Percentiles rank a stretch among this genome's conserved stretches.
Evolutionary conservation across 2,888 invertebrate species (phyloP).

Genomic region (Clitarchus hookeri): DNA sequence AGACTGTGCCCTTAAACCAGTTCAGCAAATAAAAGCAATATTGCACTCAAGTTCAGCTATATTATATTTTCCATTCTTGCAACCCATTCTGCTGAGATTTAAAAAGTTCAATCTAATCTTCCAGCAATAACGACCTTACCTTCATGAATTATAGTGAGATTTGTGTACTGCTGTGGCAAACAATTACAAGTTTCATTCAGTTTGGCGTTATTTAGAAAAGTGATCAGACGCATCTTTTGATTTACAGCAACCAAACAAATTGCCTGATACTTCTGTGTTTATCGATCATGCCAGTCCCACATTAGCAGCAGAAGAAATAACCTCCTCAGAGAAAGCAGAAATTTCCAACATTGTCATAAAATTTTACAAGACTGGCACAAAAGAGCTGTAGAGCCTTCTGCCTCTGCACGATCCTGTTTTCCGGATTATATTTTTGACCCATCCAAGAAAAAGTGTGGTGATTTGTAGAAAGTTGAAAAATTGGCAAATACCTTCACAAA

Average conservation of each 20-base stretch:
- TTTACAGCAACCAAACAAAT: neutral
- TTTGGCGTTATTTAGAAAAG: conserved; percentile 22
- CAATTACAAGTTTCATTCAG: conserved; percentile 20
- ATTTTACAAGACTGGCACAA: conserved; percentile 19
- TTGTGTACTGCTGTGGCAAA: conserved; percentile 21
- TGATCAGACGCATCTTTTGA: neutral
- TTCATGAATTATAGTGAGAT: conserved; percentile 24
- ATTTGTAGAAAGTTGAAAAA: conserved; percentile 4
- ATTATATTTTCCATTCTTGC: conserved; percentile 21
- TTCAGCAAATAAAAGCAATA: neutral
- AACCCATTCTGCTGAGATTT: conserved; percentile 16
- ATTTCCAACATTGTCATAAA: neutral
- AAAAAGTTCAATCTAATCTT: conserved; percentile 21
- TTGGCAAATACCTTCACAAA: neutral
- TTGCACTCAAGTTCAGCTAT: neutral
- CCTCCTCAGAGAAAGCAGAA: neutral
- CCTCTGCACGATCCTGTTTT: neutral
- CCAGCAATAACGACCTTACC: conserved; percentile 16
- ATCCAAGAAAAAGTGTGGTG: neutral
- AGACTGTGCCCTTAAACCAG: neutral
- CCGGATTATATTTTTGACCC: neutral
- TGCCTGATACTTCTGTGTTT: neutral
- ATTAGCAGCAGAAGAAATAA: neutral
- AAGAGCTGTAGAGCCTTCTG: neutral
- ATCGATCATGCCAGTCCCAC: neutral